Percentiles rank a stretch among this genome's conserved stretches.
These are phyloP conservation scores for Mactromeris polynyma DNA, from an alignment of 2,888 invertebrate genomes.

Conservation along the genomic window DNA sequence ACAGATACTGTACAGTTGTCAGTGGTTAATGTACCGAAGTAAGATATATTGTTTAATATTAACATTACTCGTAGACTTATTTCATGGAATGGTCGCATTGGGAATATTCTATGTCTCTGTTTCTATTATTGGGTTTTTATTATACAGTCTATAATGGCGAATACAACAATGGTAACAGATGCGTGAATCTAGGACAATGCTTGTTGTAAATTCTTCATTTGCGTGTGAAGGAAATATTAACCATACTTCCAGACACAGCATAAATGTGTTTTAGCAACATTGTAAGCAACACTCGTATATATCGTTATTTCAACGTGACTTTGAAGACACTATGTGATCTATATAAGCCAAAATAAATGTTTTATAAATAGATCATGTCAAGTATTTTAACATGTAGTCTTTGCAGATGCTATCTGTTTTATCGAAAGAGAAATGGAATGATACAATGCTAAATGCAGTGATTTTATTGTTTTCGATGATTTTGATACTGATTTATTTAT, in stretches of 20 bases:
- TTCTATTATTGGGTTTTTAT: background rate
- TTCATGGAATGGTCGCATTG: background rate
- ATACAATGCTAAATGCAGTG: too few species aligned
- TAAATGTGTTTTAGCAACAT: too few species aligned
- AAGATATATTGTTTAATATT: slow-evolving; percentile 22
- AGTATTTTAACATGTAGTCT: too few species aligned
- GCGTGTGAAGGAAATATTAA: background rate
- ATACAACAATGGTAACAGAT: background rate
- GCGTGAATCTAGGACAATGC: background rate
- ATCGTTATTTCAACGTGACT: too few species aligned
- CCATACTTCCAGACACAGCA: too few species aligned
- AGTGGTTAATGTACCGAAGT: slow-evolving; percentile 88
- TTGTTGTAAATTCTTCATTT: background rate
- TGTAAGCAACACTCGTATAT: too few species aligned
- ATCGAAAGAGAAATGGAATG: too few species aligned
- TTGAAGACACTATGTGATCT: too few species aligned
- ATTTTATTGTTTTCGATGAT: too few species aligned
- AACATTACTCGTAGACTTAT: background rate
- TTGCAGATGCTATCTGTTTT: too few species aligned
- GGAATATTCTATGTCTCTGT: background rate
- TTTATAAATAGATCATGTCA: too few species aligned
- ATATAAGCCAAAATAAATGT: too few species aligned
- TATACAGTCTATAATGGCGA: background rate
- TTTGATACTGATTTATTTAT: background rate
- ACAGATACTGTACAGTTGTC: slow-evolving; percentile 93